These are phyloP conservation scores for Pomatorhinus ruficollis DNA, from an alignment of 2,113 vertebrate species.

Conservation along the genomic window DNA sequence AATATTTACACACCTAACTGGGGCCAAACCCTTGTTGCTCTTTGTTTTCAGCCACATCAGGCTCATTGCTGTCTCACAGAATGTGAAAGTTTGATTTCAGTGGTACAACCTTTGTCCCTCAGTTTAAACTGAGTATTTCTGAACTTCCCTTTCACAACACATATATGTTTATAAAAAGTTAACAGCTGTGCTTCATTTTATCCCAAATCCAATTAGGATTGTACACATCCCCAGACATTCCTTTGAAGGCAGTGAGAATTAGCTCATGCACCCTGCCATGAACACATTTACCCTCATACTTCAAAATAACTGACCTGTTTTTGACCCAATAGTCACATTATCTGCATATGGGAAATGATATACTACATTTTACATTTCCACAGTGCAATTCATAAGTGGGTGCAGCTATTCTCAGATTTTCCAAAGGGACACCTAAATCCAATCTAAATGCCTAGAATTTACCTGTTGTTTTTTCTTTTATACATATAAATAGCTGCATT, in stretches of 20 bases:
- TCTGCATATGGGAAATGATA: slow-evolving; percentile 1
- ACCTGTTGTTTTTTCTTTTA: slow-evolving; percentile 79
- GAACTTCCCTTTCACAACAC: not conserved
- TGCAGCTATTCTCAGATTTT: slow-evolving; percentile 47
- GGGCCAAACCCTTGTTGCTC: not conserved
- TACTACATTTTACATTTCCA: not conserved
- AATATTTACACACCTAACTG: not conserved
- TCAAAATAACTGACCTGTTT: slow-evolving; percentile 58
- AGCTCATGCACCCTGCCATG: not conserved
- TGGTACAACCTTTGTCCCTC: not conserved
- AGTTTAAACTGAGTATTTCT: not conserved
- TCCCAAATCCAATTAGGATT: slow-evolving; percentile 32
- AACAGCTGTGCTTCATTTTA: not conserved
- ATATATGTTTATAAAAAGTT: not conserved
- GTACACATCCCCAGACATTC: not conserved
- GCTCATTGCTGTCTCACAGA: not conserved
- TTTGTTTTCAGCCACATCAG: not conserved
- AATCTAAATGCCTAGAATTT: slow-evolving; percentile 76
- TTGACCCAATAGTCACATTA: slow-evolving; percentile 54
- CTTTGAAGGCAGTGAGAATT: not conserved
- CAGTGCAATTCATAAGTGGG: not conserved
- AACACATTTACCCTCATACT: slow-evolving; percentile 24
- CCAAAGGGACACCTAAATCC: slow-evolving; percentile 70
- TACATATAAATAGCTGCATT: slow-evolving; percentile 85
- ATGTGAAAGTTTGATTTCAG: not conserved